A percentile compares a stretch with the other conserved stretches of the same genome.
These are phyloP conservation scores for Pterocles burchelli DNA, from an alignment of 2,113 vertebrate species.

Conservation along the genomic window DNA sequence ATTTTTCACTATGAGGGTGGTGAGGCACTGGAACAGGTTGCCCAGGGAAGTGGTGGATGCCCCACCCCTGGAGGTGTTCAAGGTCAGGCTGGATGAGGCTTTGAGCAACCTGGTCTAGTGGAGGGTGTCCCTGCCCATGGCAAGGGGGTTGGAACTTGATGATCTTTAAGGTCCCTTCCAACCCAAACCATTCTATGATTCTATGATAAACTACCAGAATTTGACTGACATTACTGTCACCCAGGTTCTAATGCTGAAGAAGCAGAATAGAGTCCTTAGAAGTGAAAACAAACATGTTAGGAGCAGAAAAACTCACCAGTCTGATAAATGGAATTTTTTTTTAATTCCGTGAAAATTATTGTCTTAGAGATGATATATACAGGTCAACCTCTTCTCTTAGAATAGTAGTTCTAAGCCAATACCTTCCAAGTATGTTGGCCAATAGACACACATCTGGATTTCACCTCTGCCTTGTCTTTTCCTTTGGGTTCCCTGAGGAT, in stretches of 20 bases:
- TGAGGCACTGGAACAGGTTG: too few species aligned
- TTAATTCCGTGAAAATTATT: not conserved
- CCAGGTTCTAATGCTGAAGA: not conserved
- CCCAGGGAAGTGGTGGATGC: too few species aligned
- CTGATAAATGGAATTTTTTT: not conserved
- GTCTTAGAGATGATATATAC: not conserved
- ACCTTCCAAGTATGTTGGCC: not conserved
- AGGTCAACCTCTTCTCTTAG: not conserved
- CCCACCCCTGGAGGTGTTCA: too few species aligned
- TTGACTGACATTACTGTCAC: not conserved
- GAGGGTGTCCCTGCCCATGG: too few species aligned
- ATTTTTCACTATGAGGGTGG: too few species aligned
- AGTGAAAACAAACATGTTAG: not conserved
- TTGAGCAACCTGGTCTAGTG: too few species aligned
- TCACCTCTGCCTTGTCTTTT: not conserved
- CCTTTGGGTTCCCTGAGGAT: not conserved
- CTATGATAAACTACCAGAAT: slow-evolving; percentile 11
- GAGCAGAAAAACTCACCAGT: not conserved
- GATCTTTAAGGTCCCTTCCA: too few species aligned
- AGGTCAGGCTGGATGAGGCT: too few species aligned
- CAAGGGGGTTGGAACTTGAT: too few species aligned
- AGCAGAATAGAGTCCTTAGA: not conserved
- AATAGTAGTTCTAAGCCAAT: not conserved
- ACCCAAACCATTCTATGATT: too few species aligned
- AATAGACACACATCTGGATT: not conserved